Evolutionary conservation across 2,888 invertebrate genomes (phyloP).

Genomic region (Lasioglossum zephyrum): DNA sequence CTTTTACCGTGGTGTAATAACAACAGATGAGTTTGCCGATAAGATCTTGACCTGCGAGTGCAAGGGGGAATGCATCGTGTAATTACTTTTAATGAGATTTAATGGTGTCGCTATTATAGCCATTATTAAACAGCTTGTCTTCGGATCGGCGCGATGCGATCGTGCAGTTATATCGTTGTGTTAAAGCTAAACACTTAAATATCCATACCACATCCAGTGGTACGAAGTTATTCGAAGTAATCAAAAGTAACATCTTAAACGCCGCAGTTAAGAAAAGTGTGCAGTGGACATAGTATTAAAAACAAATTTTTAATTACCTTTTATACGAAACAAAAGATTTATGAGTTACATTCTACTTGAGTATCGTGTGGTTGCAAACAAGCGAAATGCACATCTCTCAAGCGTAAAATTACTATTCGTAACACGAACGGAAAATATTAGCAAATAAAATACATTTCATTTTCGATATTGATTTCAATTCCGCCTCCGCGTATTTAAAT

Average conservation of each 20-base stretch:
- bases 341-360: background rate
- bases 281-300: background rate
- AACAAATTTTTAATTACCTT: background rate
- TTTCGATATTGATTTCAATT: background rate
- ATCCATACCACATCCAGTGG: background rate
- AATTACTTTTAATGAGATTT: slow-evolving; percentile 15
- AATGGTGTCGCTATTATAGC: background rate
- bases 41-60: slow-evolving; percentile 13
- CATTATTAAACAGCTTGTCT: background rate
- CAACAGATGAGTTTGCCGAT: background rate
- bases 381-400: background rate
- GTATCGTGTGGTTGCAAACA: background rate
- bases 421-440: background rate
- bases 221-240: background rate
- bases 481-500: background rate
- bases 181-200: background rate
- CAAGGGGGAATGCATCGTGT: background rate
- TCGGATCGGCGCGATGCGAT: background rate
- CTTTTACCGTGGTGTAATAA: background rate
- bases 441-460: background rate
- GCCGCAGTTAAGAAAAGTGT: background rate
- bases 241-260: background rate
- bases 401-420: background rate
- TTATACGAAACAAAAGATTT: background rate
- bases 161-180: background rate